Percentiles rank a stretch among this genome's conserved stretches.
Conservation (phyloP, 2,888 invertebrate genomes). For the Cerceris ruficornis region DNA sequence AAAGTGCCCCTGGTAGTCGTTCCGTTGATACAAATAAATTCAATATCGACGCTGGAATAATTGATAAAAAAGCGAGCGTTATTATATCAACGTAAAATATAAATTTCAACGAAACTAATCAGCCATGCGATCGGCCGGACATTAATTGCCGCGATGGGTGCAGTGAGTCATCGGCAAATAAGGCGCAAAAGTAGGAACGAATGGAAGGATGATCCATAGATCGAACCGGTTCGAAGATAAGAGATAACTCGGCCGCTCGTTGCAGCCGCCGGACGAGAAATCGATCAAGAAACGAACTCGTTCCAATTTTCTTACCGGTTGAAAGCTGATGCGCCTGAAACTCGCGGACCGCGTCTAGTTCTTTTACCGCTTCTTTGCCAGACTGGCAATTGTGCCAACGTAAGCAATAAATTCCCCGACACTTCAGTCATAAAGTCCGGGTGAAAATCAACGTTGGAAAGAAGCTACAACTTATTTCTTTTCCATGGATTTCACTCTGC, state of each 20-base stretch:
- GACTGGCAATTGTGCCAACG: slow-evolving; percentile 15
- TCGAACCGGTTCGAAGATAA: slow-evolving; percentile 59
- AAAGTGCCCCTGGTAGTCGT: too few species aligned
- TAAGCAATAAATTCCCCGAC: slow-evolving; percentile 30
- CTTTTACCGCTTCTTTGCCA: slow-evolving; percentile 1
- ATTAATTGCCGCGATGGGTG: slow-evolving; percentile 11
- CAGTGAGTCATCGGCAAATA: slow-evolving; percentile 37
- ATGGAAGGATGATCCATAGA: slow-evolving; percentile 47
- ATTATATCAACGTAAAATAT: too few species aligned
- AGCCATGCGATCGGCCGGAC: neutral
- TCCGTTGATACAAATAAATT: too few species aligned
- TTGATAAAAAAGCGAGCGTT: neutral
- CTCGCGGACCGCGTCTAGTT: neutral
- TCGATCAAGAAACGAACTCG: slow-evolving; percentile 47
- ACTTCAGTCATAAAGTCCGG: slow-evolving; percentile 37
- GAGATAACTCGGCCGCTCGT: slow-evolving; percentile 36
- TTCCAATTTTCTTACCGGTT: slow-evolving; percentile 43
- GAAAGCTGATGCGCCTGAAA: neutral
- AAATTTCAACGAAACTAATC: neutral
- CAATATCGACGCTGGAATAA: too few species aligned
- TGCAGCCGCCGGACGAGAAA: slow-evolving; percentile 29
- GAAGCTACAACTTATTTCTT: too few species aligned
- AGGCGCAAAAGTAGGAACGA: slow-evolving; percentile 14
- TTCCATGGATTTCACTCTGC: too few species aligned
- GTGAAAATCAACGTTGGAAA: neutral